A percentile compares a stretch with the other conserved stretches of the same genome.
These are phyloP conservation scores for Cettia cetti DNA, from an alignment of 2,113 vertebrate species.

Conservation along the genomic window DNA sequence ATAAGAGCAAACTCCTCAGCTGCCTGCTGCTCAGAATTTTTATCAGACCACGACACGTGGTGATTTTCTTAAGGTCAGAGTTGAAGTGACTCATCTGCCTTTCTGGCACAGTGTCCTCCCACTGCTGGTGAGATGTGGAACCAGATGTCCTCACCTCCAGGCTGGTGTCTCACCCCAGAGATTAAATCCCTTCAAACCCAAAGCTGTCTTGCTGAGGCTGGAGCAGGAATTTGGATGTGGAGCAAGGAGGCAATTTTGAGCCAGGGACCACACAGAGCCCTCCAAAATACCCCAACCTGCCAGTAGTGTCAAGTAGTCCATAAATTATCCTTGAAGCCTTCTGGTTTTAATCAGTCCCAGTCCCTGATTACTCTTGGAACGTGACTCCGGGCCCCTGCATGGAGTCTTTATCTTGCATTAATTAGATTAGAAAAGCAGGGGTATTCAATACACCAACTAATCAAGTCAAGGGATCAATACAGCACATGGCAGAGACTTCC, in stretches of 20 bases:
- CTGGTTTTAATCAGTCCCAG: constrained; percentile 63
- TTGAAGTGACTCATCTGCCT: neutral
- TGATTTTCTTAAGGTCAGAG: neutral
- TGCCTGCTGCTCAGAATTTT: neutral
- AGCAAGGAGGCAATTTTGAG: neutral
- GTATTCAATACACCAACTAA: constrained; percentile 75
- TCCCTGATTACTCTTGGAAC: constrained; percentile 53
- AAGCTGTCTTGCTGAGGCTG: neutral
- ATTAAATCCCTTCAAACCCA: neutral
- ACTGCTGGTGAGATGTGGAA: neutral
- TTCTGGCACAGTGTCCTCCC: neutral
- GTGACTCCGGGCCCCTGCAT: constrained; percentile 43
- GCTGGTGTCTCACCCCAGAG: neutral
- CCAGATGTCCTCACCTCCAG: neutral
- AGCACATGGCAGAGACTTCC: constrained; percentile 38
- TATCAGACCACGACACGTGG: neutral
- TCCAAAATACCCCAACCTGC: constrained; percentile 19
- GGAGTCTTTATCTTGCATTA: constrained; percentile 75
- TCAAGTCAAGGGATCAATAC: constrained; percentile 74
- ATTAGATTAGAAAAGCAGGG: constrained; percentile 67
- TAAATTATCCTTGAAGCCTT: constrained; percentile 46
- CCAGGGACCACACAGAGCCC: neutral
- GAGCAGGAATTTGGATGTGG: neutral
- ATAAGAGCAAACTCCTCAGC: neutral
- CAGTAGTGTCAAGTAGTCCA: constrained; percentile 29